Percentiles rank a stretch among this genome's conserved stretches.
Evolutionary conservation across 2,888 invertebrate species (phyloP).

Genomic region (Ochlodes sylvanus): DNA sequence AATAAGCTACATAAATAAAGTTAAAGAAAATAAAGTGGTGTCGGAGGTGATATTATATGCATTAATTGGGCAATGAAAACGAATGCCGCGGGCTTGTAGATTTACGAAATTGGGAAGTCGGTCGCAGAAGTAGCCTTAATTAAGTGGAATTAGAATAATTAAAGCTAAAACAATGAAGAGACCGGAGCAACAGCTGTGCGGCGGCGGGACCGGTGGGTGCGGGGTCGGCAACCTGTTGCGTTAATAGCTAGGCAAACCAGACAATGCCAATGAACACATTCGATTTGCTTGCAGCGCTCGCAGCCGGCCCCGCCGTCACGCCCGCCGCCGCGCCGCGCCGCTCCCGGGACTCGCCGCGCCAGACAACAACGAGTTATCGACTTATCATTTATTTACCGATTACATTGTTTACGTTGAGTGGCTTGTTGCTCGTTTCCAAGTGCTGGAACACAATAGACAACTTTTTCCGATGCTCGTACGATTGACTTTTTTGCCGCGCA

Average conservation of each 20-base stretch:
- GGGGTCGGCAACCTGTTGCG: slow-evolving; percentile 35
- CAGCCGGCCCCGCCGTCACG: not conserved
- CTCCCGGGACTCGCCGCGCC: not conserved
- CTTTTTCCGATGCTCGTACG: not conserved
- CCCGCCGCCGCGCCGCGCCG: no score
- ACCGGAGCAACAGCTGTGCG: slow-evolving; percentile 23
- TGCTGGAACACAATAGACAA: not conserved
- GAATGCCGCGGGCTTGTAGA: not conserved
- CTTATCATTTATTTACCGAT: slow-evolving; percentile 11
- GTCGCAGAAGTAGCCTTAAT: slow-evolving; percentile 3
- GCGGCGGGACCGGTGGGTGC: not conserved
- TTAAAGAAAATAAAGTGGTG: no score
- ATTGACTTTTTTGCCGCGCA: not conserved
- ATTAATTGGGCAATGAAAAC: not conserved
- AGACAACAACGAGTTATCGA: slow-evolving; percentile 15
- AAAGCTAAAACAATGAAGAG: slow-evolving; percentile 19
- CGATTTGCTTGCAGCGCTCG: slow-evolving; percentile 19
- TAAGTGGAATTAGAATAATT: slow-evolving; percentile 6
- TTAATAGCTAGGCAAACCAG: slow-evolving; percentile 26
- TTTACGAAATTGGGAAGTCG: not conserved
- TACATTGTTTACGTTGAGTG: slow-evolving; percentile 22
- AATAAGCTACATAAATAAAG: no score
- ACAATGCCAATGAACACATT: slow-evolving; percentile 15
- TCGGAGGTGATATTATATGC: not conserved
- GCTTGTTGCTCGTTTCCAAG: not conserved